A percentile compares a stretch with the other conserved stretches of the same genome.
Conservation (phyloP, 2,113 vertebrate genomes). For the Chitala chitala region DNA sequence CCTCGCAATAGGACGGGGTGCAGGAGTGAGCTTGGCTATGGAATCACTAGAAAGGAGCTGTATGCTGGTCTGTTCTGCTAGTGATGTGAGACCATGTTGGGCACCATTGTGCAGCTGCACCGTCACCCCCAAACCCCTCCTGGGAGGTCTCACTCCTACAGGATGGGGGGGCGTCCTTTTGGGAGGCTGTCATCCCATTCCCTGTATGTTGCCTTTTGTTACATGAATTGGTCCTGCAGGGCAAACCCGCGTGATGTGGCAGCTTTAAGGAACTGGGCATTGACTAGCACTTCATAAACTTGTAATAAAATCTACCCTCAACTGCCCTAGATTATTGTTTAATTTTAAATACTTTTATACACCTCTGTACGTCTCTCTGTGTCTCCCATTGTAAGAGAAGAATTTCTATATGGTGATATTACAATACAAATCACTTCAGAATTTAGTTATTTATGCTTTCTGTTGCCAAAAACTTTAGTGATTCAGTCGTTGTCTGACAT, state of each 20-base stretch:
- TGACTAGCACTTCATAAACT: not conserved
- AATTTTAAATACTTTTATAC: too few species aligned
- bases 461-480: too few species aligned
- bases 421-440: too few species aligned
- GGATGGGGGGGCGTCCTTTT: conserved; percentile 12
- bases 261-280: not conserved
- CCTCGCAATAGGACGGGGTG: conserved; percentile 41
- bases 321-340: not conserved
- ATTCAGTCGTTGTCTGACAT: too few species aligned
- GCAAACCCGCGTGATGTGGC: not conserved
- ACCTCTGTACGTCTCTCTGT: too few species aligned
- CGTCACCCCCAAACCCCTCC: conserved; percentile 49
- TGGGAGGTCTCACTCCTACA: conserved; percentile 29
- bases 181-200: conserved; percentile 28
- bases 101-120: conserved; percentile 38
- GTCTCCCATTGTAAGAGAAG: too few species aligned
- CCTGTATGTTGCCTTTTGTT: conserved; percentile 16
- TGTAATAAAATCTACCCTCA: too few species aligned
- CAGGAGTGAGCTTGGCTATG: conserved; percentile 45
- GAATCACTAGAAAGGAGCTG: conserved; percentile 45
- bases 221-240: not conserved
- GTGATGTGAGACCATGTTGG: conserved; percentile 27
- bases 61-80: conserved; percentile 43
- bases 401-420: too few species aligned
- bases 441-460: too few species aligned